Evolutionary conservation across 92 coral and sea anemone genomes (phyloP).

Genomic region (Heliopora coerulea): DNA sequence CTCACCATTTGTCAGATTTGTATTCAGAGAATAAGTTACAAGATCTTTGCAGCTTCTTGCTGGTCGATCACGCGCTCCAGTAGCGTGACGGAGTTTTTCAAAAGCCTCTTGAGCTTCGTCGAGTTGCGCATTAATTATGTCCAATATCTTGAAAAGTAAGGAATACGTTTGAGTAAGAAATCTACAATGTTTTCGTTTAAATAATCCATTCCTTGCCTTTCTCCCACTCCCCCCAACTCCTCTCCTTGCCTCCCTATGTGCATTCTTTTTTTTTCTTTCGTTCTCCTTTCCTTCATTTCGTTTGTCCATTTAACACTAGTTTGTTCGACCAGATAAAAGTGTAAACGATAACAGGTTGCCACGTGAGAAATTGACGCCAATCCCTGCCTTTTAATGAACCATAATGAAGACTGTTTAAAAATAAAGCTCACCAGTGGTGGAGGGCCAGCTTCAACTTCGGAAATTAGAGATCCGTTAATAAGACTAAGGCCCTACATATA

Average conservation of each 20-base stretch:
- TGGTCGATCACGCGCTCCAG: constrained; percentile 34
- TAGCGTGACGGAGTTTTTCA: constrained; percentile 20
- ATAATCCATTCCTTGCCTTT: background rate
- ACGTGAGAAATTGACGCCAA: no score
- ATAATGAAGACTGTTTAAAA: background rate
- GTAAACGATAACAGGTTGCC: no score
- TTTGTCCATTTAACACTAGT: no score
- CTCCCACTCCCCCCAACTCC: background rate
- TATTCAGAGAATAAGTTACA: constrained; percentile 30
- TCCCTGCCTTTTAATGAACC: no score
- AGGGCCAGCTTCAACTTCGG: background rate
- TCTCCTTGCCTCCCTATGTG: no score
- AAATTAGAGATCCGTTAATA: background rate
- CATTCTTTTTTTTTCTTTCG: no score
- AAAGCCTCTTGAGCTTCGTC: constrained; percentile 31
- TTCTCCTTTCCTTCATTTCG: no score
- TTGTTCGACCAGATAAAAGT: no score
- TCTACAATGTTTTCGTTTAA: background rate
- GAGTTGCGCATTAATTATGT: constrained; percentile 19
- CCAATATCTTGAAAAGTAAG: constrained; percentile 3
- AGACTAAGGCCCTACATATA: background rate
- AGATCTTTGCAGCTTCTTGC: constrained; percentile 44
- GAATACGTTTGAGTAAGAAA: no score
- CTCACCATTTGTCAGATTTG: constrained; percentile 28
- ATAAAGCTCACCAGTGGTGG: constrained; percentile 19